These are phyloP conservation scores for Haliaeetus leucogaster DNA, from an alignment of 2,113 vertebrate species.

Conservation along the genomic window DNA sequence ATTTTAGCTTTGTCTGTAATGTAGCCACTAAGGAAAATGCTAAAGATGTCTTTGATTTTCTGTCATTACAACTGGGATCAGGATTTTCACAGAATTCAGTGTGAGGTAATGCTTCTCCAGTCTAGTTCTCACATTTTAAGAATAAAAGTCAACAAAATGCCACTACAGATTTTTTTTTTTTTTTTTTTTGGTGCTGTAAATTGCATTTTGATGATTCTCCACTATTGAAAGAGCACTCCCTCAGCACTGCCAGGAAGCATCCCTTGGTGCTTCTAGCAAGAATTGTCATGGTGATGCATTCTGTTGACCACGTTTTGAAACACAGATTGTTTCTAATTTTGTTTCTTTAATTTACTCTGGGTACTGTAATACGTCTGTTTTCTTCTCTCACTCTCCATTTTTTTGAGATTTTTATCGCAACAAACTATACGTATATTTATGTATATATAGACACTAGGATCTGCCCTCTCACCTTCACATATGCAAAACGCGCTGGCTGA, in stretches of 20 bases:
- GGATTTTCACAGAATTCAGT: background rate
- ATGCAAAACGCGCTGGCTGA: background rate
- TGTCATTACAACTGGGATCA: background rate
- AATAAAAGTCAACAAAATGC: slow-evolving; percentile 45
- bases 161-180: background rate
- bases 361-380: background rate
- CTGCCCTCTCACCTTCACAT: background rate
- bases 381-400: background rate
- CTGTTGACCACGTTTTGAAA: slow-evolving; percentile 48
- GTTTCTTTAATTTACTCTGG: slow-evolving; percentile 7
- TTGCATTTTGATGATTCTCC: background rate
- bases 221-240: background rate
- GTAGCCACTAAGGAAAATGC: background rate
- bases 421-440: background rate
- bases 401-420: background rate
- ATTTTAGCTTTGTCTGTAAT: slow-evolving; percentile 30
- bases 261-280: slow-evolving; percentile 58
- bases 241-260: slow-evolving; percentile 1
- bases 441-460: background rate
- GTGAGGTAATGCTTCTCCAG: background rate
- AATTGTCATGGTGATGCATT: slow-evolving; percentile 56
- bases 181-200: background rate
- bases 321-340: slow-evolving; percentile 57
- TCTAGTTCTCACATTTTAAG: slow-evolving; percentile 26
- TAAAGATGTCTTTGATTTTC: slow-evolving; percentile 4